Evolutionary conservation across 2,888 invertebrate genomes (phyloP).

Genomic region (Agonopterix arenella): DNA sequence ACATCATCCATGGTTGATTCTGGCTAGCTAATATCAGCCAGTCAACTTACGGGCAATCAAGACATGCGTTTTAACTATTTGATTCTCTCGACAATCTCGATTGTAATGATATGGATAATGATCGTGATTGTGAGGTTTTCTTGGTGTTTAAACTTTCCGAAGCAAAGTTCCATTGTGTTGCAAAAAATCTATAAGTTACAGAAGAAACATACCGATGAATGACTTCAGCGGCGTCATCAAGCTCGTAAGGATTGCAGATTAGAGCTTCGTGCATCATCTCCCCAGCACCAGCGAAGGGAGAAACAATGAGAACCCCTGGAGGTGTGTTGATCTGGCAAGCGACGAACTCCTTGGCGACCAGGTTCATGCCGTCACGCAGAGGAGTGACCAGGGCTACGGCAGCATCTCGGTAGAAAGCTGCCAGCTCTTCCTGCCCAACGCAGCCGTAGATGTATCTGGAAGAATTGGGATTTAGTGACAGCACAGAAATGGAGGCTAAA

Average conservation of each 20-base stretch:
- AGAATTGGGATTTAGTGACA: not conserved
- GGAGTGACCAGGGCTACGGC: constrained; percentile 93
- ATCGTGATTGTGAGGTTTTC: too few relatives aligned
- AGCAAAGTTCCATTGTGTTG: too few relatives aligned
- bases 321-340: constrained; percentile 93
- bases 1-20: too few relatives aligned
- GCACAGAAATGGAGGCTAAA: not conserved
- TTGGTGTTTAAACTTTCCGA: too few relatives aligned
- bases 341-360: constrained; percentile 95
- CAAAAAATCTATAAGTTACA: not conserved
- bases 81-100: not conserved
- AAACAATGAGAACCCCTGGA: constrained; percentile 91
- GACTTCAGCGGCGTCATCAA: constrained; percentile 91
- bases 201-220: constrained; percentile 81
- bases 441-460: constrained; percentile 89
- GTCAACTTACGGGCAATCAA: too few relatives aligned
- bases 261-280: constrained; percentile 96
- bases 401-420: constrained; percentile 91
- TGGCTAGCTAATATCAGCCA: too few relatives aligned
- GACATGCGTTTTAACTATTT: not conserved
- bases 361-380: constrained; percentile 92
- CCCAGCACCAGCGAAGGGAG: constrained; percentile 94
- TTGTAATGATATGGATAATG: too few relatives aligned
- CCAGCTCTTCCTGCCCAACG: constrained; percentile 90
- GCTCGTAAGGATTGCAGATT: constrained; percentile 92